Evolutionary conservation across 2,888 invertebrate species (phyloP).

Genomic region (Flexamia atlantica): DNA sequence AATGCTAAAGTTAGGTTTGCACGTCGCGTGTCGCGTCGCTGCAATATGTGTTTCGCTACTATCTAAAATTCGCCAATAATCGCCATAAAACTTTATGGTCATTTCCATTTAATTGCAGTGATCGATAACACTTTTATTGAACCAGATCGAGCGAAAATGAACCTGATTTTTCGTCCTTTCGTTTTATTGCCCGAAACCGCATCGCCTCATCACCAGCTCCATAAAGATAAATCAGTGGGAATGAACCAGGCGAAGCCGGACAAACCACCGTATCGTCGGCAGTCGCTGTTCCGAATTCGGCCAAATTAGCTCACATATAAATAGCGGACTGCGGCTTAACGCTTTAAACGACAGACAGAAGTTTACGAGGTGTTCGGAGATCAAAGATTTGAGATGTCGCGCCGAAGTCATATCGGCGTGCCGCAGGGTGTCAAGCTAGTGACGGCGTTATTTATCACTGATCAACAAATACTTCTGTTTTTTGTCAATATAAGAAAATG

Average conservation of each 20-base stretch:
- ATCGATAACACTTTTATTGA: slow-evolving; percentile 7
- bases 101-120: background rate
- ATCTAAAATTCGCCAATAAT: too few species aligned
- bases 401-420: background rate
- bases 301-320: slow-evolving; percentile 17
- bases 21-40: too few species aligned
- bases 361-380: slow-evolving; percentile 1
- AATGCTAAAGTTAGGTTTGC: too few species aligned
- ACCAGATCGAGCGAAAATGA: slow-evolving; percentile 1
- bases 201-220: background rate
- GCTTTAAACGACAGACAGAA: background rate
- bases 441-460: background rate
- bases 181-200: background rate
- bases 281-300: background rate
- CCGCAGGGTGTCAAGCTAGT: background rate
- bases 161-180: background rate
- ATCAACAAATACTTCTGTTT: too few species aligned
- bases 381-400: slow-evolving; percentile 14
- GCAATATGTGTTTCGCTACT: too few species aligned
- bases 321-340: background rate
- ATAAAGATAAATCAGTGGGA: slow-evolving; percentile 26
- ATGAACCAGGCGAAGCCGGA: background rate
- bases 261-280: background rate
- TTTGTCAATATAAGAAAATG: too few species aligned
- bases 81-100: too few species aligned